Conservation (phyloP, 2,113 vertebrate species). For the Hipposideros armiger region DNA sequence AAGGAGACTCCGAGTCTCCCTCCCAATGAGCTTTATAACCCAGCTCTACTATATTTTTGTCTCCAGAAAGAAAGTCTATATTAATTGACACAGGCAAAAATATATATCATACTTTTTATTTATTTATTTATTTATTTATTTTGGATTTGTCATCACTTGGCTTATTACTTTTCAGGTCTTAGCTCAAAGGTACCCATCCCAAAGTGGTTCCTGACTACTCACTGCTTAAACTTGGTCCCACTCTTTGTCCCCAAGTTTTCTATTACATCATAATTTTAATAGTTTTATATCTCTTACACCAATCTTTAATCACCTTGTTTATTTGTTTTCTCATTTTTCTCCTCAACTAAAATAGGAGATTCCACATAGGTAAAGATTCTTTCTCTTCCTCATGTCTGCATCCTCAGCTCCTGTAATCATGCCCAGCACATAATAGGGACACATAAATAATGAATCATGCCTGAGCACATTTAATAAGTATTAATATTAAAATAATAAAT, state of each 20-base stretch:
- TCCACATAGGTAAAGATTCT: neutral
- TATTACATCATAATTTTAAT: neutral
- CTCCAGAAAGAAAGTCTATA: constrained; percentile 21
- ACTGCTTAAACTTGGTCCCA: neutral
- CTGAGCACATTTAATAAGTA: neutral
- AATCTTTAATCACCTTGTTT: neutral
- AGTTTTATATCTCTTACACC: neutral
- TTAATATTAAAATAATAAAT: neutral
- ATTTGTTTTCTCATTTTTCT: neutral
- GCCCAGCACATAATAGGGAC: neutral
- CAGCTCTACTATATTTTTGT: constrained; percentile 42
- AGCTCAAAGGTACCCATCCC: neutral
- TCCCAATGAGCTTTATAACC: neutral
- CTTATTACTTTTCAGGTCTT: neutral
- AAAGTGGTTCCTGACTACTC: neutral
- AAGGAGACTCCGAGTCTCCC: constrained; percentile 33
- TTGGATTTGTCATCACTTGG: neutral
- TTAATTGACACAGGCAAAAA: constrained; percentile 25
- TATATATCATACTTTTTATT: neutral
- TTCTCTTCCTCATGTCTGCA: neutral
- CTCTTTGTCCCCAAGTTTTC: neutral
- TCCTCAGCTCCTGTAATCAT: neutral
- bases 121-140: too few relatives aligned
- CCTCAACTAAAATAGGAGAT: neutral
- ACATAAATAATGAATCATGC: neutral